A percentile compares a stretch with the other conserved stretches of the same genome.
Conservation (phyloP, 2,797 vertebrate species). For the Notamacropus eugenii region DNA sequence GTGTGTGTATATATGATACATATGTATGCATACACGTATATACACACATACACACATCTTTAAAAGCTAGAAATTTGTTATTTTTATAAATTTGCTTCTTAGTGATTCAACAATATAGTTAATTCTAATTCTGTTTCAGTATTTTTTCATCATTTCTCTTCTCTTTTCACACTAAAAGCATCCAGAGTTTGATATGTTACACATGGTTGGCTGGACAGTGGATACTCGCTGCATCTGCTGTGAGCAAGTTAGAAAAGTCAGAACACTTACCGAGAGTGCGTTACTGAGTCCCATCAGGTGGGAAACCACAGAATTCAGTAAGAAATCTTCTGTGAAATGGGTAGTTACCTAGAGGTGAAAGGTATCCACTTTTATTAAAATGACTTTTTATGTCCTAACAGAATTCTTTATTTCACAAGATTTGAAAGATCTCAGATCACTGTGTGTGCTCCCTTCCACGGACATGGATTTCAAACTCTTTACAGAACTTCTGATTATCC, state of each 20-base stretch:
- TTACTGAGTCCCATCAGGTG: conserved; percentile 95
- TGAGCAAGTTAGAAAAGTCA: not conserved
- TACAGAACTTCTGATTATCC: not conserved
- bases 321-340: conserved; percentile 93
- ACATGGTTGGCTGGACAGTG: not conserved
- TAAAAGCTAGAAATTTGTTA: not conserved
- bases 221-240: not conserved
- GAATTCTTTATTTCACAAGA: not conserved
- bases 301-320: conserved; percentile 94
- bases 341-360: conserved; percentile 89
- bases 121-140: not conserved
- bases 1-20: not conserved
- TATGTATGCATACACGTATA: too few relatives aligned
- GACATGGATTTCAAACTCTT: not conserved
- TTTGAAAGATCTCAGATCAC: not conserved
- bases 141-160: not conserved
- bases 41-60: not conserved
- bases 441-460: not conserved
- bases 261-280: conserved; percentile 88
- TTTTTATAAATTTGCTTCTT: not conserved
- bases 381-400: not conserved
- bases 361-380: conserved; percentile 19
- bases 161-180: not conserved
- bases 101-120: not conserved
- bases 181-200: not conserved